Evolutionary conservation across 2,888 invertebrate species (phyloP), one percentile per base, ranked within the genome.

Genomic region (Drosophila quinaria): DNA sequence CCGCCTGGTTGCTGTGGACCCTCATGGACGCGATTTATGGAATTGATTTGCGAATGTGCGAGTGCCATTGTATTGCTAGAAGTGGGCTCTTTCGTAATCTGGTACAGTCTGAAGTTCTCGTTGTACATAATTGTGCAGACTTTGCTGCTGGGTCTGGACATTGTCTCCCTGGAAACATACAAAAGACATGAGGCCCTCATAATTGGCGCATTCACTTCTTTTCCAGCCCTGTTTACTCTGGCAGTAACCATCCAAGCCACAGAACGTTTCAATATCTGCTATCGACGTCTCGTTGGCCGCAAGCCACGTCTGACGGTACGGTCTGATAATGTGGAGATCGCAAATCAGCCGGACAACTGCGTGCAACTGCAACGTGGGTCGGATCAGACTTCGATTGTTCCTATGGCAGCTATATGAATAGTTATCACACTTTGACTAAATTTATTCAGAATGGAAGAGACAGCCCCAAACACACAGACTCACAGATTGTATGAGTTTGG

Each of bases 41-140:
- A 25, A 25, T 6, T 25, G 1, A 4, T 62, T 3, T 69, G 29
- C n/a, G 81, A 81, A 25, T 2, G 52, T 10, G 9, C 35, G 1
- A 41, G 63, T 8, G 33, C 79, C 0, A 37, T 68, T 1, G 13
- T 70, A 1, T 8, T 81, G 4, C 11, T 79, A 29, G 58, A 78
- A 44, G 13, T 70, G 15, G 54, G 50, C 33, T 15, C 63, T 33
- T 44, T 58, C 2, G 6, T 71, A 4, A 13, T 71, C 3, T 79
- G 78, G 78, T 25, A 37, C n/a, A 3, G 56, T 0, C 0, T 71
- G 10, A 66, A 72, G 25, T 31, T 39, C 0, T 0, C 29, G 1
- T 17, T 63, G 0, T 49, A 17, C 9, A 1, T 66, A 11, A 0
- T 22, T 0, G 25, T 13, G 2, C 37, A 41, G 1, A 3, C 37